Conservation (phyloP, 2,113 vertebrate species). For the Eurypyga helias region DNA sequence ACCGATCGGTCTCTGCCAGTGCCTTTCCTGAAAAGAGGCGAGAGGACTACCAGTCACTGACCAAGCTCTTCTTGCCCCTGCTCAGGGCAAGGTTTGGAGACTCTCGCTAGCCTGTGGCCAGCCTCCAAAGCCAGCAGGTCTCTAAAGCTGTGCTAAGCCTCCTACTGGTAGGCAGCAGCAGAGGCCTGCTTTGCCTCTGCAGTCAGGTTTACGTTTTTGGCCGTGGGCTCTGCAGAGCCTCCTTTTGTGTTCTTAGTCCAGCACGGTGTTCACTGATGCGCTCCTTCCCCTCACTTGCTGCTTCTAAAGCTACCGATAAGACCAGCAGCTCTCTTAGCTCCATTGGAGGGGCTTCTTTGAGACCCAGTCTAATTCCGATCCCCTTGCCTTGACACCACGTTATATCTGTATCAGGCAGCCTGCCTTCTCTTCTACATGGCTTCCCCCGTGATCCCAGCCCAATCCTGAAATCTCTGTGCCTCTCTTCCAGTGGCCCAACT, state of each 20-base stretch:
- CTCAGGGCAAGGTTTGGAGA: background rate
- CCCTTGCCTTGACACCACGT: rapidly evolving
- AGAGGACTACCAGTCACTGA: background rate
- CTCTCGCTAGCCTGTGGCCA: background rate
- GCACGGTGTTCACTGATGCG: background rate
- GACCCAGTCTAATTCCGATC: background rate
- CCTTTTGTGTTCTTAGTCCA: conserved; percentile 20
- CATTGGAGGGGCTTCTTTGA: background rate
- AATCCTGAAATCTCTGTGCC: background rate
- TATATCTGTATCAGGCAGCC: background rate
- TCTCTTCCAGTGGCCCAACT: background rate
- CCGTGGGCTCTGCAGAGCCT: background rate
- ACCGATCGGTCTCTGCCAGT: background rate
- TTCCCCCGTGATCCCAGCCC: background rate
- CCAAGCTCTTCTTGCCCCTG: background rate
- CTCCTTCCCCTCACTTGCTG: background rate
- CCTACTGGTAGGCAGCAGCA: background rate
- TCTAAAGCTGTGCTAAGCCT: background rate
- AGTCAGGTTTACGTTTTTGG: conserved; percentile 35
- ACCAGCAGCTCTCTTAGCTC: background rate
- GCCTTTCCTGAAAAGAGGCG: background rate
- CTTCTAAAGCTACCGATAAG: background rate
- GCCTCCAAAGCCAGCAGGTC: background rate
- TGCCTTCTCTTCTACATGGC: background rate
- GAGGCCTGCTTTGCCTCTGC: background rate